Evolutionary conservation across 2,888 invertebrate species (phyloP).

Genomic region (Steinernema carpocapsae): DNA sequence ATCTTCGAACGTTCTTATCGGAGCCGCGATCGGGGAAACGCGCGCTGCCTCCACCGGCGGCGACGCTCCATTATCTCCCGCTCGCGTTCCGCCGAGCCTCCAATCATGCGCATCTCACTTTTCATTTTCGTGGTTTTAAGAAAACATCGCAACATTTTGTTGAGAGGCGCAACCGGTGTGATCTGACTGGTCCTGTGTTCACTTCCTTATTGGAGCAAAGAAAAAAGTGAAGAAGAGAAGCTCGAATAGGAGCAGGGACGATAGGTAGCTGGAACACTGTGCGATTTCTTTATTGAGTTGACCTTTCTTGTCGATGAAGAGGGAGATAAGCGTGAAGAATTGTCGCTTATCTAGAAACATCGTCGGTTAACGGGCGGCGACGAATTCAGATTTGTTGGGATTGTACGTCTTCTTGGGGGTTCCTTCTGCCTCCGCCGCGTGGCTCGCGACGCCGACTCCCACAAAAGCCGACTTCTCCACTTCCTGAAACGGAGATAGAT

Average conservation of each 20-base stretch:
- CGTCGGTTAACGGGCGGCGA: slow-evolving; percentile 10
- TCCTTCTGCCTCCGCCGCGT: not conserved
- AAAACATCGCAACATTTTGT: slow-evolving; percentile 30
- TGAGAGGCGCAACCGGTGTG: not conserved
- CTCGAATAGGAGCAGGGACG: not conserved
- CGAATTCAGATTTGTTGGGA: not conserved
- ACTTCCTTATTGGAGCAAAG: slow-evolving; percentile 11
- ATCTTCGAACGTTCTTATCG: slow-evolving; percentile 33
- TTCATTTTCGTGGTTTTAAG: slow-evolving; percentile 7
- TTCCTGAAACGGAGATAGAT: not conserved
- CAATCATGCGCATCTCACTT: slow-evolving; percentile 31
- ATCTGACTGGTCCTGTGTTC: not conserved
- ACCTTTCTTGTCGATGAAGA: slow-evolving; percentile 15
- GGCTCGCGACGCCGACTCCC: not conserved
- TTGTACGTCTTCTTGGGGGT: not conserved
- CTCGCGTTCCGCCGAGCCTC: not conserved
- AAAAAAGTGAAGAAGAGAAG: not conserved
- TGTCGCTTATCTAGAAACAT: slow-evolving; percentile 30
- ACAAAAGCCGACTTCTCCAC: not conserved
- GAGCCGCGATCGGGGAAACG: slow-evolving; percentile 9
- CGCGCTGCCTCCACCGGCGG: not conserved
- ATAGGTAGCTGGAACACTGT: not conserved
- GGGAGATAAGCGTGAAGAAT: not conserved
- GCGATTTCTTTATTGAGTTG: slow-evolving; percentile 26
- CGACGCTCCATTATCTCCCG: slow-evolving; percentile 32